phyloP scores from a whole-genome alignment of 2,797 vertebrate species.

The Salarias fasciatus region DNA sequence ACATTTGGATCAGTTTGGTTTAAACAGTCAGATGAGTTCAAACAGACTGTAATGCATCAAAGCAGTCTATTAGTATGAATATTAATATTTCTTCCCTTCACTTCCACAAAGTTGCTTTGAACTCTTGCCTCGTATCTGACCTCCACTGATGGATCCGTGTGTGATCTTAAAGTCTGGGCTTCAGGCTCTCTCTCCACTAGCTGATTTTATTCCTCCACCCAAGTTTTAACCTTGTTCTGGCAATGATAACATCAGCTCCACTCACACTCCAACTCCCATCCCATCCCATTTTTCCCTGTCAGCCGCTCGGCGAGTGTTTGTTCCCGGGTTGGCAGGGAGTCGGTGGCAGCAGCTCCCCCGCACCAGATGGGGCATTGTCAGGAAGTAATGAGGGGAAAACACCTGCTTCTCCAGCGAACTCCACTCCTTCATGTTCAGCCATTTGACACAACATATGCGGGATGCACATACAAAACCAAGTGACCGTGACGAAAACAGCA shows the following conservation, averaged over 20 bases:
- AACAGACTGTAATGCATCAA: constrained; percentile 48
- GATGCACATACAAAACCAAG: constrained; percentile 66
- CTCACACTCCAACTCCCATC: constrained; percentile 43
- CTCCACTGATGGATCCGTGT: constrained; percentile 26
- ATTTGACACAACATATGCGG: constrained; percentile 72
- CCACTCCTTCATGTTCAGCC: constrained; percentile 67
- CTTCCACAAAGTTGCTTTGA: constrained; percentile 51
- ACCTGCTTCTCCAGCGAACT: constrained; percentile 73
- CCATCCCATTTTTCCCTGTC: constrained; percentile 52
- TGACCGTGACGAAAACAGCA: constrained; percentile 69
- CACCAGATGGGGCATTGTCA: constrained; percentile 80
- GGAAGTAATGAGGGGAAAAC: constrained; percentile 79
- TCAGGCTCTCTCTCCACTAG: constrained; percentile 12
- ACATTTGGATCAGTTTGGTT: constrained; percentile 42
- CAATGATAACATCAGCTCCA: constrained; percentile 31
- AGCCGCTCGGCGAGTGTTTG: constrained; percentile 67
- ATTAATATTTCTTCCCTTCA: constrained; percentile 40
- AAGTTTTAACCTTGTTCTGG: constrained; percentile 48
- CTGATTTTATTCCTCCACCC: constrained; percentile 15
- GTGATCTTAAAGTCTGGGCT: constrained; percentile 30
- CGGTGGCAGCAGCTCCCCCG: constrained; percentile 54
- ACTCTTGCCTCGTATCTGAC: constrained; percentile 37
- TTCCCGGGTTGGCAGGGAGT: constrained; percentile 72
- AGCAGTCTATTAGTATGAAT: constrained; percentile 46
- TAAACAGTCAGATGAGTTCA: constrained; percentile 40